These are phyloP conservation scores for Sebastolobus altivelis DNA, from an alignment of 2,797 vertebrate genomes.

Conservation along the genomic window DNA sequence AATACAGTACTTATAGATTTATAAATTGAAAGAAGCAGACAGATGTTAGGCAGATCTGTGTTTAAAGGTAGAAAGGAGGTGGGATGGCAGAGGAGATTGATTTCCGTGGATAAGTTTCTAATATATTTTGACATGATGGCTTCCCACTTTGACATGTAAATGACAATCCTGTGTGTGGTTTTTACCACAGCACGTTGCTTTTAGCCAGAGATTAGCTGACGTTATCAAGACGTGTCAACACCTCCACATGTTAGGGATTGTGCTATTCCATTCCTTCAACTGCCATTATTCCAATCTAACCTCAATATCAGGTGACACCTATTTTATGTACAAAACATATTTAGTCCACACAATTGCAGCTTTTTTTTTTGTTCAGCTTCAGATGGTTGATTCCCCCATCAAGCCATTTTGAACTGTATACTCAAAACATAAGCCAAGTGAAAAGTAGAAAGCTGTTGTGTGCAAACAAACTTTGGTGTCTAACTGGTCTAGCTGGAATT, in stretches of 20 bases:
- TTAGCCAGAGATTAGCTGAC: background rate
- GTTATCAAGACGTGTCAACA: background rate
- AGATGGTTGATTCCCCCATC: background rate
- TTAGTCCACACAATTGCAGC: background rate
- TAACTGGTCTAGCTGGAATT: background rate
- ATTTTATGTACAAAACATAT: background rate
- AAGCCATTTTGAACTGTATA: background rate
- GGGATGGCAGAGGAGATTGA: background rate
- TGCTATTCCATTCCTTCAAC: background rate
- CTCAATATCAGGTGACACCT: background rate
- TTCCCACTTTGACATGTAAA: background rate
- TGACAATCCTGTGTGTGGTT: background rate
- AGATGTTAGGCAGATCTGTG: background rate
- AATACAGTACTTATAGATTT: background rate
- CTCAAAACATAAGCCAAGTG: too few species aligned
- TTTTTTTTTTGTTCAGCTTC: background rate
- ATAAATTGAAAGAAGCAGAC: background rate
- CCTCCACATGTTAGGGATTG: too few species aligned
- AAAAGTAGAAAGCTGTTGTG: too few species aligned
- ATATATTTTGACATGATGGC: too few species aligned
- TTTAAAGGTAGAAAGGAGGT: background rate
- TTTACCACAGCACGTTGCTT: too few species aligned
- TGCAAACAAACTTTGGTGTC: too few species aligned
- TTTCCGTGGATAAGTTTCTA: background rate
- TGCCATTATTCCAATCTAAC: too few species aligned